These are phyloP conservation scores for Drosophila lacertosa DNA, from an alignment of 1,140 invertebrate species.

Conservation along the genomic window DNA sequence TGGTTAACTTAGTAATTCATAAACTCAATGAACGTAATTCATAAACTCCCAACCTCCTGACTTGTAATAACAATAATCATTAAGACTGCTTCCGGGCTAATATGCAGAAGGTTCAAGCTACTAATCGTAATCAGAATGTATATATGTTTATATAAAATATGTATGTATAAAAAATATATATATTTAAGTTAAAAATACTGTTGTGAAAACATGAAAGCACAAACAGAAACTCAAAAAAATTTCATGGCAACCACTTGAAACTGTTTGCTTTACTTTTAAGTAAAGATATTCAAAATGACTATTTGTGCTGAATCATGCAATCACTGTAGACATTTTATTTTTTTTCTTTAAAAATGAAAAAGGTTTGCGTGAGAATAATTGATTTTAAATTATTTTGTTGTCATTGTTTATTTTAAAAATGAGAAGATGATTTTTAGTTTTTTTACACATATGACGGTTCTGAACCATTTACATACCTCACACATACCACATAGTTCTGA, in stretches of 20 bases:
- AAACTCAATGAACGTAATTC: too few species aligned
- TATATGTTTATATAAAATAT: slow-evolving; percentile 1
- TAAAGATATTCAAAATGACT: slow-evolving; percentile 51
- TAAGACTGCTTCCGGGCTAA: too few species aligned
- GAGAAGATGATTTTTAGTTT: slow-evolving; percentile 48
- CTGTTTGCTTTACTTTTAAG: slow-evolving; percentile 55
- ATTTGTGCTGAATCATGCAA: slow-evolving; percentile 50
- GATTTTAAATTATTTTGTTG: slow-evolving; percentile 56
- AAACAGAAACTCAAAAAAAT: slow-evolving; percentile 31
- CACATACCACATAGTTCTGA: background rate
- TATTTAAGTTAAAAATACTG: slow-evolving; percentile 14
- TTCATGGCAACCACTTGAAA: slow-evolving; percentile 53
- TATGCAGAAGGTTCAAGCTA: too few species aligned
- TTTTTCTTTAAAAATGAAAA: slow-evolving; percentile 38
- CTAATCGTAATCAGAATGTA: background rate
- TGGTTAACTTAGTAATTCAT: too few species aligned
- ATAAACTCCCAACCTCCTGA: too few species aligned
- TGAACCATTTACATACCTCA: slow-evolving; percentile 22
- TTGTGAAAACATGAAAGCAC: slow-evolving; percentile 20
- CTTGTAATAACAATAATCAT: too few species aligned
- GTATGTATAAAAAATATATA: slow-evolving; percentile 3
- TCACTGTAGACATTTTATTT: slow-evolving; percentile 49
- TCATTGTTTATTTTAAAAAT: slow-evolving; percentile 58
- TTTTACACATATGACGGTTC: slow-evolving; percentile 42
- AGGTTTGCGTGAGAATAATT: slow-evolving; percentile 60